Conservation (phyloP, 2,888 invertebrate species). For the Caenorhabditis sp. region DNA sequence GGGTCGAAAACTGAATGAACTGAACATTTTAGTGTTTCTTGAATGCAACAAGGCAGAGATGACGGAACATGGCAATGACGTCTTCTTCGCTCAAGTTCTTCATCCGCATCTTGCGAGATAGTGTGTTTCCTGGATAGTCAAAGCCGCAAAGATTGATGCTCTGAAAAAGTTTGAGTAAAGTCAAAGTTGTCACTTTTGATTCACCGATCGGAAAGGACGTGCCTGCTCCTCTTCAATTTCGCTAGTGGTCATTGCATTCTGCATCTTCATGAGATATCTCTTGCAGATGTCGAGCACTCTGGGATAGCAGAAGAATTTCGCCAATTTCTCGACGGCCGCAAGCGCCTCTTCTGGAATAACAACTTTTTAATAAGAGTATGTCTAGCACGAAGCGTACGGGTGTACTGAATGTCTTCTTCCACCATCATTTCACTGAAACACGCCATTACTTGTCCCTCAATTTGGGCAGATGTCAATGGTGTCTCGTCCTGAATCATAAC, state of each 20-base stretch:
- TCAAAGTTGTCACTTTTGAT: too few relatives aligned
- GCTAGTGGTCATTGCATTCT: too few relatives aligned
- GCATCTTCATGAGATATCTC: slow-evolving; percentile 8
- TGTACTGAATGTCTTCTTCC: slow-evolving; percentile 13
- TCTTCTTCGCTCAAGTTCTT: slow-evolving; percentile 1
- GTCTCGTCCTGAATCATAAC: too few relatives aligned
- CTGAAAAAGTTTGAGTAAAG: too few relatives aligned
- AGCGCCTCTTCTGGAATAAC: slow-evolving; percentile 8
- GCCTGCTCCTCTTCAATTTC: too few relatives aligned
- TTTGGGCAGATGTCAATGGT: background rate
- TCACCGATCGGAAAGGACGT: too few relatives aligned
- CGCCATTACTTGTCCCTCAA: slow-evolving; percentile 22
- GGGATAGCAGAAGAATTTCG: slow-evolving; percentile 1
- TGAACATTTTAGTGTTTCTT: background rate
- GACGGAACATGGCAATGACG: slow-evolving; percentile 32
- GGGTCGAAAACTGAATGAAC: too few relatives aligned
- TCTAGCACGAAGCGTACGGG: too few relatives aligned
- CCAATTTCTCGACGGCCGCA: slow-evolving; percentile 20
- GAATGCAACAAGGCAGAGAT: slow-evolving; percentile 18
- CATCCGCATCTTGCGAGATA: slow-evolving; percentile 1
- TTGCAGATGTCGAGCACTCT: slow-evolving; percentile 8
- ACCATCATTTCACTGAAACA: slow-evolving; percentile 10
- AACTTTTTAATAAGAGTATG: too few relatives aligned
- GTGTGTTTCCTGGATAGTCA: background rate
- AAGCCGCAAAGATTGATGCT: slow-evolving; percentile 23